Base-by-base conservation (phyloP, 2,113 vertebrate genomes). In the Pholis gunnellus region DNA sequence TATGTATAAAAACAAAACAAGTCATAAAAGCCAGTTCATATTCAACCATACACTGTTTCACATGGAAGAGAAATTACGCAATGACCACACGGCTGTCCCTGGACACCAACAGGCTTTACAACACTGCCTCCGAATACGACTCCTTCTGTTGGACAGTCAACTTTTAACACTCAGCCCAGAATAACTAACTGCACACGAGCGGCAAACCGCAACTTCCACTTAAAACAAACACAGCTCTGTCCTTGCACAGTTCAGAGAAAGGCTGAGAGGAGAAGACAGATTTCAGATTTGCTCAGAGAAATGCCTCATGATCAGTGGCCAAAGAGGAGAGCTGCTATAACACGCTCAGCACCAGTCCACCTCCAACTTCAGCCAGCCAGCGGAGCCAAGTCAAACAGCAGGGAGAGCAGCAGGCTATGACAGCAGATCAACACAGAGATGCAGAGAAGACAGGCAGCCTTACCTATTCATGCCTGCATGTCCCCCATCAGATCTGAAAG, bases 401-500 rank as follows among this genome's bases (percentile, higher is more conserved):
- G 76, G 50, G 67, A 88, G 34, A 82, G 22, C 81, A 56, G 68
- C 25, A 7, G 66, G 66, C 74, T 48, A 8, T 85, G 83, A 87
- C 86, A 93, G 82, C 77, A 80, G 61, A 86, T 87, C 79, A 73
- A 83, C 76, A 87, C 72, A 84, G 48, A 78, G 46, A 89, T 69
- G 81, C 81, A 77, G 78, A 85, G 78, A 82, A 85, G 78, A 80
- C 75, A 13, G 82, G 69, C 59, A n/a, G 77, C 31, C 91, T 94
- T 90, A 95, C 94, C 94, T 94, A 78, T 84, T 94, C 93, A 94
- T 92, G 89, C 88, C 91, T 88, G 90, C 88, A 81, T 83, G 83
- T 89, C 86, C 86, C 89, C 86, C 88, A 90, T 92, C 89, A 91
- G 88, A 92, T 89, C 89, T 89, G 87, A 89, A 87, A 92, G 86